These are phyloP conservation scores for Sebastes ruberrimus DNA, from an alignment of 2,797 vertebrate species.

Conservation along the genomic window DNA sequence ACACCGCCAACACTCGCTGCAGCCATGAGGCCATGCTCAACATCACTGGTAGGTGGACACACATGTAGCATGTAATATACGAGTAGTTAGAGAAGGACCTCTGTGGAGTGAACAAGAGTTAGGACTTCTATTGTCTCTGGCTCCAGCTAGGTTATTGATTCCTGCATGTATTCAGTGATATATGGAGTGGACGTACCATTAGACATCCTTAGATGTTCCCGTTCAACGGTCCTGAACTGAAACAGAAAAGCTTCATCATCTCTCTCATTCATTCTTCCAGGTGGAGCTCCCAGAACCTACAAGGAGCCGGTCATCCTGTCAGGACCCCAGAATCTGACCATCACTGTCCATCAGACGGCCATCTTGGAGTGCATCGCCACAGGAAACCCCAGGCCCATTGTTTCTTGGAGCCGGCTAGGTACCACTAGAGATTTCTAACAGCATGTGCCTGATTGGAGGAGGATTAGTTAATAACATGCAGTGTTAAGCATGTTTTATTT, in stretches of 20 bases:
- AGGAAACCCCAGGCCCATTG: conserved; percentile 80
- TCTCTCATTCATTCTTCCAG: conserved; percentile 12
- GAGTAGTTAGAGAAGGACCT: not conserved
- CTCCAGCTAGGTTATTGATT: not conserved
- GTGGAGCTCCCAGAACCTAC: conserved; percentile 68
- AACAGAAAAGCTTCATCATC: not conserved
- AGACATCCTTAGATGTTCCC: not conserved
- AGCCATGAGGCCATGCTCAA: conserved; percentile 81
- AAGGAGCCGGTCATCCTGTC: conserved; percentile 85
- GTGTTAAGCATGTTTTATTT: not conserved
- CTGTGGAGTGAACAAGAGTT: not conserved
- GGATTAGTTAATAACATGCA: no score
- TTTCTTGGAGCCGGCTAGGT: conserved; percentile 87
- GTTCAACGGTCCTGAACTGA: not conserved
- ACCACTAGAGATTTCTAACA: not conserved
- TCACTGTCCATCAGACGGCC: conserved; percentile 81
- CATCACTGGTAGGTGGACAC: conserved; percentile 70
- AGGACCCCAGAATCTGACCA: conserved; percentile 84
- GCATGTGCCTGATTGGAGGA: not conserved
- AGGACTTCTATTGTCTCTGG: not conserved
- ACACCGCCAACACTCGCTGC: conserved; percentile 78
- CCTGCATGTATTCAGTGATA: not conserved
- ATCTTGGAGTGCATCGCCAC: conserved; percentile 85
- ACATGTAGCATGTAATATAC: not conserved
- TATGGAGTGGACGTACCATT: not conserved